A percentile compares a stretch with the other conserved stretches of the same genome.
phyloP scores from a whole-genome alignment of 1,140 invertebrate species.

The Eriocheir sinensis region DNA sequence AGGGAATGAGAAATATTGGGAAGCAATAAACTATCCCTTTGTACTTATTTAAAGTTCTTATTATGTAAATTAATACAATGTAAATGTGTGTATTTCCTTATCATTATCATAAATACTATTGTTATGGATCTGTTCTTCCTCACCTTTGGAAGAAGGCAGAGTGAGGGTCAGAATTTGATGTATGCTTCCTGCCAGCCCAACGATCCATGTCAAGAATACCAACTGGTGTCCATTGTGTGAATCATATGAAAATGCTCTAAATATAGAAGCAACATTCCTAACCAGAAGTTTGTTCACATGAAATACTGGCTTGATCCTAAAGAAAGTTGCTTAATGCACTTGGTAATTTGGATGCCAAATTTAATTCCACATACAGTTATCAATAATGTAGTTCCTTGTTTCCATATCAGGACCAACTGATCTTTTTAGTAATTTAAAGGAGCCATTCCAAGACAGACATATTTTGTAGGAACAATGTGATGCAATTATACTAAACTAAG shows the following conservation, averaged over 20 bases:
- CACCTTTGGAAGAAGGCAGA: conserved; percentile 5
- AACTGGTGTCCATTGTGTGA: background rate
- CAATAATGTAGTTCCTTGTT: too few species aligned
- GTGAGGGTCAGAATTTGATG: conserved; percentile 40
- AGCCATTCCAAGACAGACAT: background rate
- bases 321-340: too few species aligned
- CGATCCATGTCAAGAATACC: background rate
- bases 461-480: background rate
- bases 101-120: conserved; percentile 34
- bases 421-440: too few species aligned
- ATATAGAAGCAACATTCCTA: background rate
- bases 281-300: background rate
- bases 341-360: too few species aligned
- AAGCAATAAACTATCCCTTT: conserved; percentile 68
- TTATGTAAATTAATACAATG: conserved; percentile 54
- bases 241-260: background rate
- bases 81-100: conserved; percentile 50
- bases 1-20: conserved; percentile 55
- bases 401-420: background rate
- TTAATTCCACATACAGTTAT: too few species aligned
- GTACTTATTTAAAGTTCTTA: conserved; percentile 61
- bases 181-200: background rate
- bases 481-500: background rate
- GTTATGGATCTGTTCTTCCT: conserved; percentile 28
- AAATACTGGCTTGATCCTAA: background rate